Evolutionary conservation across 1,140 invertebrate genomes (phyloP).

Genomic region (Ceratosolen fusciceps): DNA sequence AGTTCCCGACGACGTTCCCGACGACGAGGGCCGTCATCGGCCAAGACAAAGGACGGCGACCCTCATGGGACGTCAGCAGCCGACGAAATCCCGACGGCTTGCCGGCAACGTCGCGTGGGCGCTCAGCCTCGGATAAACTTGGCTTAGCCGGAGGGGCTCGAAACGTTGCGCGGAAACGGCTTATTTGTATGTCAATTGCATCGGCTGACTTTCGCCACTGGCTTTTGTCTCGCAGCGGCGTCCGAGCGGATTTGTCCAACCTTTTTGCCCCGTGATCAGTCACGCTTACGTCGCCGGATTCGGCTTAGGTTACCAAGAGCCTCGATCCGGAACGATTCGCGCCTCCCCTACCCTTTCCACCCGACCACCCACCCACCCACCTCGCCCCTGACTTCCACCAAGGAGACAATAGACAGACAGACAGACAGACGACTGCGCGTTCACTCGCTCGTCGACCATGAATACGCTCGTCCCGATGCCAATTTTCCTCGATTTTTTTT

Average conservation of each 20-base stretch:
- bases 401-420: too few species aligned
- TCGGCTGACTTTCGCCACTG: neutral
- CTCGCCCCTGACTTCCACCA: too few species aligned
- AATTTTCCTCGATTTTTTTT: neutral
- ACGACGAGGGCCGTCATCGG: constrained; percentile 31
- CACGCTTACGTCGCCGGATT: neutral
- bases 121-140: constrained; percentile 31
- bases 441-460: too few species aligned
- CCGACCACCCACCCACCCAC: too few species aligned
- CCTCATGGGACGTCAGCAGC: neutral
- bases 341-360: too few species aligned
- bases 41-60: constrained; percentile 2
- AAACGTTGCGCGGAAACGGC: constrained; percentile 18
- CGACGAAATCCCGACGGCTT: constrained; percentile 34
- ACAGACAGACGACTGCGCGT: too few species aligned
- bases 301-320: neutral
- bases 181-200: constrained; percentile 41
- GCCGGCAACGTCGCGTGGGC: too few species aligned
- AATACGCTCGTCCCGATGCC: too few species aligned
- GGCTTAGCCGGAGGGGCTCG: neutral
- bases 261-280: neutral
- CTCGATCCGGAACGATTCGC: neutral
- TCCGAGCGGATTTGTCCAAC: constrained; percentile 6
- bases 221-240: constrained; percentile 11
- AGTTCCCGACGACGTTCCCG: constrained; percentile 27